Percentiles rank a stretch among this genome's conserved stretches.
phyloP scores from a whole-genome alignment of 2,113 vertebrate species.

The Coryphaenoides rupestris region DNA sequence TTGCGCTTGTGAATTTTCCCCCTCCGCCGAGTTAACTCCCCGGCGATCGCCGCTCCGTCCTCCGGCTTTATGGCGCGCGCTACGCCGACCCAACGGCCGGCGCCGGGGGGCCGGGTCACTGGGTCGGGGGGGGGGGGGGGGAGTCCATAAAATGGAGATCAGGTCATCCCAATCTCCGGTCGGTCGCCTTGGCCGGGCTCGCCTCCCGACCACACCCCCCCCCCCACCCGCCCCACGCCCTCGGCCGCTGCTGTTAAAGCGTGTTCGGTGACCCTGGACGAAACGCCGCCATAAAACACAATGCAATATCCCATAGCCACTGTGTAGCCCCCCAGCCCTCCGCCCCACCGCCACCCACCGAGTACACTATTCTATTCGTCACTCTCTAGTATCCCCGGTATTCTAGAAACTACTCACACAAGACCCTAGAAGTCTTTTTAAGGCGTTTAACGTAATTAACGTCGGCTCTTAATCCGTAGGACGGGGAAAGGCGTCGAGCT shows the following conservation, averaged over 20 bases:
- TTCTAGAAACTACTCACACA: constrained; percentile 30
- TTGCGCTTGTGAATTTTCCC: constrained; percentile 34
- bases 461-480: no score
- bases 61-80: no score
- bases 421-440: constrained; percentile 15
- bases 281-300: constrained; percentile 64
- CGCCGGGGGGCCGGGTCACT: constrained; percentile 46
- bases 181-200: constrained; percentile 30
- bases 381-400: constrained; percentile 32
- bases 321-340: constrained; percentile 33
- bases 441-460: neutral
- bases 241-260: constrained; percentile 42
- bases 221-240: no score
- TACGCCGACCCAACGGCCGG: constrained; percentile 13
- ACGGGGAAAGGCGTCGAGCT: neutral
- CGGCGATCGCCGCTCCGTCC: no score
- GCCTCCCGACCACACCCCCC: no score
- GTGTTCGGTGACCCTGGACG: constrained; percentile 53
- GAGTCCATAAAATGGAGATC: constrained; percentile 51
- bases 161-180: constrained; percentile 57
- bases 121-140: no score
- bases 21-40: constrained; percentile 27
- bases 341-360: no score
- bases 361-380: neutral
- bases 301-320: constrained; percentile 49